Evolutionary conservation across 2,113 vertebrate genomes (phyloP).

Genomic region (Cyanistes caeruleus): DNA sequence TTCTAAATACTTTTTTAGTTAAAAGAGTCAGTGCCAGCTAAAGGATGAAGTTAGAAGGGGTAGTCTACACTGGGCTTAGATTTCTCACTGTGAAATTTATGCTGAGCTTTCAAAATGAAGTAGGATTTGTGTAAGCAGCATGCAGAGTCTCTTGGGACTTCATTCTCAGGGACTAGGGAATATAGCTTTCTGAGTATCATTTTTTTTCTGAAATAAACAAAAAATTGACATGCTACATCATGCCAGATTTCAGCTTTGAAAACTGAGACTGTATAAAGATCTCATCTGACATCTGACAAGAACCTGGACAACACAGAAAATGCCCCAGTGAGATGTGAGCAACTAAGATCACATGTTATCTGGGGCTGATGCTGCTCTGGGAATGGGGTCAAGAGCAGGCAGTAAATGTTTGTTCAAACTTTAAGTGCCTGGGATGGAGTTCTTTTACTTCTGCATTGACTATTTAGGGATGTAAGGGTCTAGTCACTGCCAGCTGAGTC

Average conservation of each 20-base stretch:
- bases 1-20: not conserved
- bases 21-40: not conserved
- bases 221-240: not conserved
- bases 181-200: not conserved
- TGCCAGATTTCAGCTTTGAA: not conserved
- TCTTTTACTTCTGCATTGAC: not conserved
- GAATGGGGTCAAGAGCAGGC: not conserved
- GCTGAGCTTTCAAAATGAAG: not conserved
- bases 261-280: not conserved
- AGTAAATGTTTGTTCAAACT: not conserved
- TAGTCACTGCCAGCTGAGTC: not conserved
- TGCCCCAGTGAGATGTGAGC: not conserved
- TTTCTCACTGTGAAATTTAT: not conserved
- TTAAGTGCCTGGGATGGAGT: not conserved
- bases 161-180: not conserved
- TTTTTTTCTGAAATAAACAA: not conserved
- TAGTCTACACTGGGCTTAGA: not conserved
- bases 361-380: not conserved
- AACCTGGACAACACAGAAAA: not conserved
- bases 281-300: not conserved
- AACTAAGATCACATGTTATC: not conserved
- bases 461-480: not conserved
- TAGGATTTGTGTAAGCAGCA: not conserved
- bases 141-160: not conserved
- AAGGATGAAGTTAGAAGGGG: not conserved